phyloP scores from a whole-genome alignment of 2,888 invertebrate genomes.

The Drosophila mercatorum region DNA sequence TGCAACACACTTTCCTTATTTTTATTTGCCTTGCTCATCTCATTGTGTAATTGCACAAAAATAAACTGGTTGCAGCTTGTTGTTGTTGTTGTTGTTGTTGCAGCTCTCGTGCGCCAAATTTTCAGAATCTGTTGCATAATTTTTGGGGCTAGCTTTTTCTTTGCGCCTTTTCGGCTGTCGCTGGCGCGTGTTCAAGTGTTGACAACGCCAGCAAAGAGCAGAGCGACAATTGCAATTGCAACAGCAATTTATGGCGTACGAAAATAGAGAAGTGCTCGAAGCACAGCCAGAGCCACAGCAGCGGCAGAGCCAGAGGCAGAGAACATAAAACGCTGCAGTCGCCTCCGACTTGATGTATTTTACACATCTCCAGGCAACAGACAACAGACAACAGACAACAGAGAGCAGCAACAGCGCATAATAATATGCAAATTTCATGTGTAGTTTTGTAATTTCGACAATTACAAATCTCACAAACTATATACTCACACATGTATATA shows the following conservation, averaged over 20 bases:
- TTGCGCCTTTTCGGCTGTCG: slow-evolving; percentile 55
- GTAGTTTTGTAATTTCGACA: slow-evolving; percentile 67
- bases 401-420: slow-evolving; percentile 31
- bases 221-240: slow-evolving; percentile 74
- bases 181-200: slow-evolving; percentile 80
- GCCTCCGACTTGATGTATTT: slow-evolving; percentile 54
- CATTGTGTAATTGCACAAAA: slow-evolving; percentile 74
- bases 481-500: not conserved
- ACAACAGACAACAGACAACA: slow-evolving; percentile 5
- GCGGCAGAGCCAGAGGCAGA: slow-evolving; percentile 1
- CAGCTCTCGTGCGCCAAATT: slow-evolving; percentile 58
- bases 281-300: slow-evolving; percentile 1
- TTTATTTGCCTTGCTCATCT: slow-evolving; percentile 40
- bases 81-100: slow-evolving; percentile 28
- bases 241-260: slow-evolving; percentile 62
- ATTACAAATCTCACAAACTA: slow-evolving; percentile 54
- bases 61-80: slow-evolving; percentile 59
- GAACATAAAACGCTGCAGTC: slow-evolving; percentile 9
- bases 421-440: slow-evolving; percentile 76
- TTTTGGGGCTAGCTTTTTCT: slow-evolving; percentile 48
- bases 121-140: slow-evolving; percentile 78
- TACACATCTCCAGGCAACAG: slow-evolving; percentile 35
- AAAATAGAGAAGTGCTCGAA: slow-evolving; percentile 20
- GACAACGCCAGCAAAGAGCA: slow-evolving; percentile 60
- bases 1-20: not conserved